These are phyloP conservation scores for Drosophila anomelani DNA, from an alignment of 2,888 invertebrate genomes.

Conservation along the genomic window DNA sequence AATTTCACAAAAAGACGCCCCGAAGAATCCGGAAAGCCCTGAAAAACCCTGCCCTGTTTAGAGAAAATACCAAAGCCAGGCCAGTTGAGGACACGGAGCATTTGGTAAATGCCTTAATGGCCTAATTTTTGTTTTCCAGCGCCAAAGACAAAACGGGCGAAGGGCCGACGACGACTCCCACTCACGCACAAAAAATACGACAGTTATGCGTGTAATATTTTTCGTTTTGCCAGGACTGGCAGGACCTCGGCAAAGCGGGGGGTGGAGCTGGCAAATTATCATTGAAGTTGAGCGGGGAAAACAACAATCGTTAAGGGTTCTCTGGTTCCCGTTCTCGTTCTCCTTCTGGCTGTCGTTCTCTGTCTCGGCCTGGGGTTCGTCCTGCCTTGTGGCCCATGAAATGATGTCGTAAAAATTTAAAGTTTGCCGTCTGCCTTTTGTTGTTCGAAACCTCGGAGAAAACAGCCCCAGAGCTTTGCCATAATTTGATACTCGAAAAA, in stretches of 20 bases:
- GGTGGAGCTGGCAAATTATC: slow-evolving; percentile 66
- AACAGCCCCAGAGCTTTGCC: slow-evolving; percentile 47
- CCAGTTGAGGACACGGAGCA: slow-evolving; percentile 76
- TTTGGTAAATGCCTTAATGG: slow-evolving; percentile 82
- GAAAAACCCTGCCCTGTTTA: slow-evolving; percentile 40
- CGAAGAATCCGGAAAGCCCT: slow-evolving; percentile 11
- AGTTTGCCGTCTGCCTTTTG: slow-evolving; percentile 65
- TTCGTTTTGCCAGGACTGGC: slow-evolving; percentile 36
- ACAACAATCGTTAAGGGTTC: slow-evolving; percentile 56
- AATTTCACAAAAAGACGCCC: slow-evolving; percentile 67
- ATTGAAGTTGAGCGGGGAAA: slow-evolving; percentile 57
- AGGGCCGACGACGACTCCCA: slow-evolving; percentile 3
- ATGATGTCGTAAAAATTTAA: slow-evolving; percentile 81
- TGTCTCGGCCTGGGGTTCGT: background rate
- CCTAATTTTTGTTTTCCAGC: slow-evolving; percentile 78
- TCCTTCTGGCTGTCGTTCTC: slow-evolving; percentile 2
- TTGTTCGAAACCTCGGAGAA: slow-evolving; percentile 30
- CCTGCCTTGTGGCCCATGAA: slow-evolving; percentile 75
- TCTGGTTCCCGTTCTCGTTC: slow-evolving; percentile 18
- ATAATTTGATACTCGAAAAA: slow-evolving; percentile 75
- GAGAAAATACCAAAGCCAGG: slow-evolving; percentile 41
- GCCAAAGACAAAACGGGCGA: slow-evolving; percentile 37
- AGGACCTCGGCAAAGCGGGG: slow-evolving; percentile 6
- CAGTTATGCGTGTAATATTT: slow-evolving; percentile 80
- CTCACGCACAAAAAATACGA: slow-evolving; percentile 59